A percentile compares a stretch with the other conserved stretches of the same genome.
phyloP scores from a whole-genome alignment of 2,888 invertebrate species.

The Anoncus sp. region DNA sequence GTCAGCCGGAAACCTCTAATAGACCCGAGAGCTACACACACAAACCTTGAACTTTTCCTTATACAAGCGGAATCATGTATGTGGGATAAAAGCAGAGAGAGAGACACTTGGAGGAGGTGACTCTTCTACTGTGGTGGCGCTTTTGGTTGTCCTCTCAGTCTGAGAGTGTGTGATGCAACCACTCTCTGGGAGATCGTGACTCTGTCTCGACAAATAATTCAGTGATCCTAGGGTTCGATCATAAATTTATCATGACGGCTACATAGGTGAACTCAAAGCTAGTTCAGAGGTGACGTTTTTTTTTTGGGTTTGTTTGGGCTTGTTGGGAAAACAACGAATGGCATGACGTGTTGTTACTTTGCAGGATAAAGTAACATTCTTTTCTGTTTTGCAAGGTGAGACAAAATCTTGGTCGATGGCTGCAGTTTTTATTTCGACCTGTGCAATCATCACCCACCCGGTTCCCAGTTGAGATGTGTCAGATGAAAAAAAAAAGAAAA shows the following conservation, averaged over 20 bases:
- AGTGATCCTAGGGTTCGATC: slow-evolving; percentile 41
- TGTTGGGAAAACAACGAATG: neutral
- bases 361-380: too few relatives aligned
- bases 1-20: slow-evolving; percentile 82
- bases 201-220: slow-evolving; percentile 55
- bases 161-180: slow-evolving; percentile 45
- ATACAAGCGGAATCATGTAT: too few relatives aligned
- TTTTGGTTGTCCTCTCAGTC: slow-evolving; percentile 30
- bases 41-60: too few relatives aligned
- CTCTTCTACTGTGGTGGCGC: slow-evolving; percentile 30
- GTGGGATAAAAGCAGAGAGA: slow-evolving; percentile 17
- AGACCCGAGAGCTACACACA: slow-evolving; percentile 70
- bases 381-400: too few relatives aligned
- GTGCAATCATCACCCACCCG: slow-evolving; percentile 29
- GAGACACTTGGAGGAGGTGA: slow-evolving; percentile 23
- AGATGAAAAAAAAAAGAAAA: slow-evolving; percentile 6
- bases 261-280: neutral
- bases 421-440: slow-evolving; percentile 22
- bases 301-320: neutral
- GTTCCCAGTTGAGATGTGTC: neutral
- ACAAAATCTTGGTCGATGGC: neutral
- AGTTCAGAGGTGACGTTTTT: too few relatives aligned
- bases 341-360: too few relatives aligned
- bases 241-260: slow-evolving; percentile 37
- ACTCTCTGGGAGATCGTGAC: slow-evolving; percentile 52